Conservation (phyloP, 1,140 invertebrate genomes). For the Bombus ignitus region DNA sequence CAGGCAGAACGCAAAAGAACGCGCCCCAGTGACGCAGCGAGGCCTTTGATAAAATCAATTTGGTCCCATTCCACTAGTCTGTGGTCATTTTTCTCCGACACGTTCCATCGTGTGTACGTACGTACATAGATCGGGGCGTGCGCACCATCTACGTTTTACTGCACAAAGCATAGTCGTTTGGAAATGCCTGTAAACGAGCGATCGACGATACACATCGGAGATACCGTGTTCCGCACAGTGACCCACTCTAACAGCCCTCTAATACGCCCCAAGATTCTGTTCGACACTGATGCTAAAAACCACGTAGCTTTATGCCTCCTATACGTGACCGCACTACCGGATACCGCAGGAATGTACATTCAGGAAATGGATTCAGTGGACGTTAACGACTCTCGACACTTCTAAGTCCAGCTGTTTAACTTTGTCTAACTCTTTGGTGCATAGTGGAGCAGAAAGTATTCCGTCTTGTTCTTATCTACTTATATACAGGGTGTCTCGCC, state of each 20-base stretch:
- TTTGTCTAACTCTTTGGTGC: not conserved
- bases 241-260: conserved; percentile 60
- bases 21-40: too few species aligned
- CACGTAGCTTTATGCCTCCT: conserved; percentile 7
- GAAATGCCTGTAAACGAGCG: conserved; percentile 66
- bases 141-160: conserved; percentile 26
- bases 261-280: conserved; percentile 63
- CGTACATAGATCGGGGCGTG: not conserved
- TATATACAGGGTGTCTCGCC: accelerated
- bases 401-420: not conserved
- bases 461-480: not conserved
- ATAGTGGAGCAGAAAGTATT: not conserved
- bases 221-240: conserved; percentile 55
- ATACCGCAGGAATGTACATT: not conserved
- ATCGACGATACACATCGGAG: conserved; percentile 61
- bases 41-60: conserved; percentile 58
- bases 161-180: conserved; percentile 59
- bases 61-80: conserved; percentile 32
- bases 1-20: not conserved
- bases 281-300: conserved; percentile 36
- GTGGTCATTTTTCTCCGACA: conserved; percentile 42
- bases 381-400: not conserved
- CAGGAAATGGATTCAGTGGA: conserved; percentile 1
- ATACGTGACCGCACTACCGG: too few species aligned
- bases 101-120: not conserved